Base-by-base conservation (phyloP, 2,113 vertebrate species). In the Probosciger aterrimus region DNA sequence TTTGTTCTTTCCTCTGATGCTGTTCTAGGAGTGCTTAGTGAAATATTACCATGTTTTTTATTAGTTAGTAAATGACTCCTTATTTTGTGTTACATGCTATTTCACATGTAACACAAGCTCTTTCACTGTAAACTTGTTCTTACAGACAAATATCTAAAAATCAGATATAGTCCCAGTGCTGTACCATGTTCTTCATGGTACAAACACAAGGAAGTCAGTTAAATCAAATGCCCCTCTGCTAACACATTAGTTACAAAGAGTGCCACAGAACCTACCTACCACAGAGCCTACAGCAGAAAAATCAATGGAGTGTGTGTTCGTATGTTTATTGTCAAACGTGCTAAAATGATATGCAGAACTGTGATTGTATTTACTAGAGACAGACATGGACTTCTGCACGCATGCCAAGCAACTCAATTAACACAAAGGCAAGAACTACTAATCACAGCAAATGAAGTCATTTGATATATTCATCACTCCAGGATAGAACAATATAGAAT, bases 231-330 rank as follows among this genome's bases (percentile, higher is more conserved):
- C 3, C 27, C 17, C 6, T 57, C 31, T 70, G 27, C 55, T 37
- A 79, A 44, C 6, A 41, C 4, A 28, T 15, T 68, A 49, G 14
- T 64, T 55, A 31, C 12, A 73, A 86, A 39, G 27, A 74, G 14
- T 75, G n/a, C 11, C 49, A 57, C 15, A 35, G 43, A 75, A 87
- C 28, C 18, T 68, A 14, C 62, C 41, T 41, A 14, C 13, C 41
- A 41, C 41, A 41, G 41, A 85, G 23, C 19, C 24, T 62, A 47
- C 18, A 75, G n/a, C 39, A 37, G 31, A 64, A 88, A 79, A 82
- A 39, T 68, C n/a, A 71, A n/a, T 37, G 25, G 18, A 41, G 4
- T 0, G 0, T 71, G 31, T 4, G 0, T 79, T 75, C 24, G 15
- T 39, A 68, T 8, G 10, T 44, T 50, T 82, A 28, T 30, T 50